Percentiles rank a stretch among this genome's conserved stretches.
These are phyloP conservation scores for Ciona savignyi DNA, from an alignment of 23 tunicate genomes.

Conservation along the genomic window DNA sequence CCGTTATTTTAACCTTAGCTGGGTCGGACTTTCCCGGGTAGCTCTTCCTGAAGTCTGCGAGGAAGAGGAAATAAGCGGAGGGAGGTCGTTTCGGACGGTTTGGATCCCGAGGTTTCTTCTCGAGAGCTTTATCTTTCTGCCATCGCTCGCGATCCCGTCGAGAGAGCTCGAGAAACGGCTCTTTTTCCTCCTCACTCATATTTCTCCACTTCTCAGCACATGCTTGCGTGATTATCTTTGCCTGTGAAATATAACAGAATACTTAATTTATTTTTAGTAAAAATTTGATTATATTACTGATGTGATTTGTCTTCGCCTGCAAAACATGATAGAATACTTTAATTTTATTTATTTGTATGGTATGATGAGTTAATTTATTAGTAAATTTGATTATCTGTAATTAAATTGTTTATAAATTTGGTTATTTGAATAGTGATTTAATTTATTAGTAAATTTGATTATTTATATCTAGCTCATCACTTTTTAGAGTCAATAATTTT, in stretches of 20 bases:
- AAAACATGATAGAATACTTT: no score
- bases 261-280: no score
- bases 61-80: conserved; percentile 82
- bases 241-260: conserved; percentile 23
- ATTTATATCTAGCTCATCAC: no score
- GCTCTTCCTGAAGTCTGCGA: conserved; percentile 69
- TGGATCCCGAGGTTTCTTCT: conserved; percentile 95
- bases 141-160: conserved; percentile 83
- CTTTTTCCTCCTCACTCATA: conserved; percentile 89
- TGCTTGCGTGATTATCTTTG: conserved; percentile 93
- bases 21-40: conserved; percentile 78
- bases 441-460: no score
- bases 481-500: no score
- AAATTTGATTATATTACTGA: no score
- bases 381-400: no score
- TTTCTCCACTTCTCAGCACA: conserved; percentile 98
- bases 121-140: conserved; percentile 87
- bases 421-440: no score
- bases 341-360: no score
- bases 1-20: conserved; percentile 53
- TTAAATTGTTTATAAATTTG: no score
- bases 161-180: conserved; percentile 83
- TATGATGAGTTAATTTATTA: no score
- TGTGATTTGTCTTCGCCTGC: no score
- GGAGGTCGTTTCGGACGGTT: conserved; percentile 94